Percentiles rank a stretch among this genome's conserved stretches.
Conservation (phyloP, 2,888 invertebrate genomes). For the Temnothorax unifasciatus region DNA sequence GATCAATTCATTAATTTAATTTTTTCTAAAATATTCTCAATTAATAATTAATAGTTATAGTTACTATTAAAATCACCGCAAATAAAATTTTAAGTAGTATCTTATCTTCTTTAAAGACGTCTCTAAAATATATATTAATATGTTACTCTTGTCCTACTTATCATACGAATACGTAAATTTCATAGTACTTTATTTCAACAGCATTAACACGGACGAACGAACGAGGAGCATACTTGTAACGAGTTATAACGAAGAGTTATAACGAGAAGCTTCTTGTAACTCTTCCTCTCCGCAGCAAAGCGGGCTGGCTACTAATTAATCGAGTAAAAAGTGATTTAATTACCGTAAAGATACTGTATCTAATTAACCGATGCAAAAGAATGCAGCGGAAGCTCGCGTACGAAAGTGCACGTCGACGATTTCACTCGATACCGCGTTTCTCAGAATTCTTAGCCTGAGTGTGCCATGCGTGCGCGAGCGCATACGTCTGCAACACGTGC, state of each 20-base stretch:
- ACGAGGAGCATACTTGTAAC: not conserved
- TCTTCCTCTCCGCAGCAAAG: not conserved
- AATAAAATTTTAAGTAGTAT: not conserved
- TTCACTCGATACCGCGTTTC: slow-evolving; percentile 63
- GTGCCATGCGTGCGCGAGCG: slow-evolving; percentile 11
- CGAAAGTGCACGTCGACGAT: slow-evolving; percentile 69
- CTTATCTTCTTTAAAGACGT: not conserved
- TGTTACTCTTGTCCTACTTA: not conserved
- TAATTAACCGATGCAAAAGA: slow-evolving; percentile 65
- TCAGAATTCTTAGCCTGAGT: slow-evolving; percentile 61
- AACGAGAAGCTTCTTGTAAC: not conserved
- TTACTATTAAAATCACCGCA: not conserved
- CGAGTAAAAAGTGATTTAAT: slow-evolving; percentile 74
- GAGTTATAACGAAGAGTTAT: slow-evolving; percentile 11
- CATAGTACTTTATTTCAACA: not conserved
- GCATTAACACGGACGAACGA: not conserved
- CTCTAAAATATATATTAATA: not conserved
- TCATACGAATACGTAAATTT: not conserved
- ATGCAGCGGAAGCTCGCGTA: slow-evolving; percentile 26
- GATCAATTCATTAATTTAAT: not conserved
- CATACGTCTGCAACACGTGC: not conserved
- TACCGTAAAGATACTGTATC: slow-evolving; percentile 70
- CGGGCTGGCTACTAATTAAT: slow-evolving; percentile 68
- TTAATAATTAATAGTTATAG: not conserved
- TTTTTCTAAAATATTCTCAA: not conserved